Evolutionary conservation across 2,797 vertebrate species (phyloP).

Genomic region (Corythornis leucogaster): DNA sequence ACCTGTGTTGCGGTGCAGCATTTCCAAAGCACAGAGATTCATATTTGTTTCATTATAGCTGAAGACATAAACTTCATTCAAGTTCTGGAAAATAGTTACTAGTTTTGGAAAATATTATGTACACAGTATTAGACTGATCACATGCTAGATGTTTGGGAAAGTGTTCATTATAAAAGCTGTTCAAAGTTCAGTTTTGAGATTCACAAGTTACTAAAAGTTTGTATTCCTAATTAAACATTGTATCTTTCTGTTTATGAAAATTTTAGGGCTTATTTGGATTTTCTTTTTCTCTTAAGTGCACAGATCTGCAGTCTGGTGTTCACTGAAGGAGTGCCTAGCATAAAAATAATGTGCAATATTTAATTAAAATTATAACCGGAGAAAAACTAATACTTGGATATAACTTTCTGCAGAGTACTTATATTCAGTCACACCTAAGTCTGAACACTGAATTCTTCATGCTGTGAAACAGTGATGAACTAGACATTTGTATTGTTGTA

Average conservation of each 20-base stretch:
- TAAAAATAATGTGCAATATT: neutral
- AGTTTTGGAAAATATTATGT: neutral
- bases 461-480: neutral
- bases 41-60: neutral
- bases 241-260: neutral
- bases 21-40: neutral
- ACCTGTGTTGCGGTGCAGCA: rapidly evolving
- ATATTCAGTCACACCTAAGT: neutral
- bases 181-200: neutral
- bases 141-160: neutral
- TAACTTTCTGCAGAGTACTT: neutral
- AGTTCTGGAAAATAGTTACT: neutral
- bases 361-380: neutral
- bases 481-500: neutral
- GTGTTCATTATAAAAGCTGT: neutral
- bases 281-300: neutral
- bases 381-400: neutral
- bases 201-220: neutral
- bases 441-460: neutral
- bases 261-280: neutral
- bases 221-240: neutral
- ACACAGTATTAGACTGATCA: neutral
- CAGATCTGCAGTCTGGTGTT: neutral
- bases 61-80: neutral
- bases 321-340: neutral